A percentile compares a stretch with the other conserved stretches of the same genome.
Evolutionary conservation across 1,140 invertebrate species (phyloP).

Genomic region (Leptonema lineaticorne): DNA sequence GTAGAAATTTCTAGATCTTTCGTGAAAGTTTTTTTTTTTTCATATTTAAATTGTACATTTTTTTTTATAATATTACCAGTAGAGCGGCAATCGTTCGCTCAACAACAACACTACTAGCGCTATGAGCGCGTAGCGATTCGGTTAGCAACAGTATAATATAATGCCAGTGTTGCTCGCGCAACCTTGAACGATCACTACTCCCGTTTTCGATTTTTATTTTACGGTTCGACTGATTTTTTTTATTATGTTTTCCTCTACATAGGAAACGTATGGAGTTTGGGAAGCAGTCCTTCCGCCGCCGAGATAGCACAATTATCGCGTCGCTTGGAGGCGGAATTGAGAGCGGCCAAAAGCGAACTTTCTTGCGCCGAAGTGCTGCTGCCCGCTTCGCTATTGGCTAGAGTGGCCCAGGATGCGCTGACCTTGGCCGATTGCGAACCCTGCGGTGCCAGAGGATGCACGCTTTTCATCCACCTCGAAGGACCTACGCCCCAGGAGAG

Average conservation of each 20-base stretch:
- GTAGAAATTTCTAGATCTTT: not conserved
- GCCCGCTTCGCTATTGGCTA: constrained; percentile 72
- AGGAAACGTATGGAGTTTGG: constrained; percentile 31
- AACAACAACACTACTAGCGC: too few species aligned
- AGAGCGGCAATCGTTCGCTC: too few species aligned
- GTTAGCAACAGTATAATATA: constrained; percentile 20
- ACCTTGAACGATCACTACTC: not conserved
- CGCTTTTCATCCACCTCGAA: constrained; percentile 74
- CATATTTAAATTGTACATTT: too few species aligned
- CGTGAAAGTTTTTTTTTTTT: constrained; percentile 43
- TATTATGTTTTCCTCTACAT: constrained; percentile 21
- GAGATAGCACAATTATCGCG: constrained; percentile 64
- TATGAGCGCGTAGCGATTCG: not conserved
- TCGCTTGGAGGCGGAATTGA: constrained; percentile 71
- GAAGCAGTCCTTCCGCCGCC: constrained; percentile 42
- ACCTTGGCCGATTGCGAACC: constrained; percentile 81
- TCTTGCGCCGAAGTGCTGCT: constrained; percentile 78
- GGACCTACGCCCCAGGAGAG: constrained; percentile 58
- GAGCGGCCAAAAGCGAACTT: constrained; percentile 71
- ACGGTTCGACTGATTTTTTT: constrained; percentile 5
- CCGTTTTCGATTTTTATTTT: not conserved
- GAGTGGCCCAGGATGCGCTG: constrained; percentile 74
- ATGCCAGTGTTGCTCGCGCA: not conserved
- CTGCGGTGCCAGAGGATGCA: constrained; percentile 77
- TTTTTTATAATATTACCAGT: too few species aligned